Base-by-base conservation (phyloP, 2,113 vertebrate species). In the Sylvietta virens region DNA sequence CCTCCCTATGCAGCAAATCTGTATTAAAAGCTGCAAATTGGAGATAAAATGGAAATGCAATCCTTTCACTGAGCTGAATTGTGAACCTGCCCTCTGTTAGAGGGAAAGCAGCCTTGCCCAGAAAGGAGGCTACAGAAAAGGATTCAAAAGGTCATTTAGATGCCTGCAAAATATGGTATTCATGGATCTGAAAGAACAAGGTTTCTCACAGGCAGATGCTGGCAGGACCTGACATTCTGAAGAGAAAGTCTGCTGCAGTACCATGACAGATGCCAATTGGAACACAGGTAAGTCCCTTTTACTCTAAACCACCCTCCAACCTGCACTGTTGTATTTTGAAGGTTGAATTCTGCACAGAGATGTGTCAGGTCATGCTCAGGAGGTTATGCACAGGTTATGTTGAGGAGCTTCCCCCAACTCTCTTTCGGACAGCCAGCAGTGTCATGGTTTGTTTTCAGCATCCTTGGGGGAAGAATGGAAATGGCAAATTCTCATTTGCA, bases 61-160 rank as follows among this genome's bases (percentile, higher is more conserved):
- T 48, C 35, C 56, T 81, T 79, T 88, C 31, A 22, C 19, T 33
- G 33, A 95, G 81, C 2, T 44, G 27, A 82, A 89, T 31, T 54
- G 71, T 73, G 62, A 67, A 71, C 35, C 28, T 47, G 69, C 13
- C 30, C 28, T n/a, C 7, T 18, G 39, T 47, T 40, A 71, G 20
- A 74, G 22, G 56, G 44, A 90, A 88, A 92, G 48, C 21, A 88
- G 60, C 35, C 47, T 54, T 83, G 71, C 47, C 30, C 3, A 3
- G 51, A 88, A 85, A 88, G 76, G 15, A 90, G 28, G 27, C 57
- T 39, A 80, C 14, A 70, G 24, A 80, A 51, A 64, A 84, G 47
- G 54, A 90, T 61, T 80, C 81, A 80, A 85, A 95, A 97, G 76
- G 81, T 94, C 78, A 70, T 56, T 58, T 60, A 54, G 51, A 83